Conservation (phyloP, 2,888 invertebrate species). For the Phorcus lineatus region DNA sequence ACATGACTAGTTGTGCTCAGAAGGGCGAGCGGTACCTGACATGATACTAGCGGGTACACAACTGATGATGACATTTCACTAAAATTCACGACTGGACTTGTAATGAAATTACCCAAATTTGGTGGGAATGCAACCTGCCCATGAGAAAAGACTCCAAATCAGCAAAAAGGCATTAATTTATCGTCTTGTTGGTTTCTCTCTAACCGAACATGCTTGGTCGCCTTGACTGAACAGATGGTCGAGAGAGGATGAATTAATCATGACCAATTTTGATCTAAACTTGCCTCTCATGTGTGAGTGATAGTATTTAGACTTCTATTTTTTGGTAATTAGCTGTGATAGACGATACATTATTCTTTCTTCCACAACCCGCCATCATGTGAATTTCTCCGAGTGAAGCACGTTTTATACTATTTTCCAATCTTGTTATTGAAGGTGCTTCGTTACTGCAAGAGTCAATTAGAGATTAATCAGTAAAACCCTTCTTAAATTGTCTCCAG, state of each 20-base stretch:
- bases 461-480: too few species aligned
- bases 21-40: neutral
- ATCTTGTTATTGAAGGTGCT: too few species aligned
- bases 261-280: conserved; percentile 5
- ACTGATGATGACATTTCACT: neutral
- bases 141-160: neutral
- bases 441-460: too few species aligned
- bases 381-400: neutral
- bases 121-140: neutral
- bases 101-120: neutral
- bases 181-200: neutral
- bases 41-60: neutral
- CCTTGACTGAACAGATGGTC: neutral
- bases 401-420: conserved; percentile 9
- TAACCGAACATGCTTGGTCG: neutral
- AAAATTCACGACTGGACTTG: neutral
- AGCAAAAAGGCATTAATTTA: neutral
- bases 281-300: neutral
- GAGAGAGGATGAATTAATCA: neutral
- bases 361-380: neutral
- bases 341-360: neutral
- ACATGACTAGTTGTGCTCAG: neutral
- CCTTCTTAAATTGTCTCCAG: too few species aligned
- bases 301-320: neutral
- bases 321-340: conserved; percentile 8